A percentile compares a stretch with the other conserved stretches of the same genome.
Conservation (phyloP, 53 echinoderm and acorn worm genomes). For the Echinarachnius parma region DNA sequence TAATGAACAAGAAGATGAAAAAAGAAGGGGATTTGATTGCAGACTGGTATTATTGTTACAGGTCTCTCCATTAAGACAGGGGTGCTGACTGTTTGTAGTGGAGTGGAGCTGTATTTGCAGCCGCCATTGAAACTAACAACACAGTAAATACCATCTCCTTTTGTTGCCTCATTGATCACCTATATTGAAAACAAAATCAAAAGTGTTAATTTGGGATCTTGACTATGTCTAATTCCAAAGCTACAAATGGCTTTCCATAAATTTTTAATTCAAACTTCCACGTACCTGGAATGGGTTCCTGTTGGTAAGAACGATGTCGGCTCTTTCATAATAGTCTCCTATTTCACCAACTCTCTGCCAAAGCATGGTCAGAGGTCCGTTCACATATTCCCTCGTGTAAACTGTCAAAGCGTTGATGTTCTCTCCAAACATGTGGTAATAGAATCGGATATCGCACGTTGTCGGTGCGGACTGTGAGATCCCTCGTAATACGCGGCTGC, state of each 20-base stretch:
- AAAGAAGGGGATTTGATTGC: no score
- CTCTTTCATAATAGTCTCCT: slow-evolving; percentile 62
- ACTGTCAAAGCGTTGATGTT: slow-evolving; percentile 73
- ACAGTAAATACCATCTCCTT: no score
- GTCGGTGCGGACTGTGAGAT: slow-evolving; percentile 20
- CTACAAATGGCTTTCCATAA: no score
- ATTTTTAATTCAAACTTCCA: neutral
- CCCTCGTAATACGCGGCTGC: slow-evolving; percentile 45
- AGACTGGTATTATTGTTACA: no score
- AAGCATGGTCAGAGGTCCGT: slow-evolving; percentile 56
- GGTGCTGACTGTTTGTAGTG: slow-evolving; percentile 55
- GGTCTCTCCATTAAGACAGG: no score
- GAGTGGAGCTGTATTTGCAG: slow-evolving; percentile 39
- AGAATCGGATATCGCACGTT: slow-evolving; percentile 70
- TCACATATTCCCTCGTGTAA: slow-evolving; percentile 71
- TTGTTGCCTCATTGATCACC: no score
- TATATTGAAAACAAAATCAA: no score
- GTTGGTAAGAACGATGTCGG: slow-evolving; percentile 49
- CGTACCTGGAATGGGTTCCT: slow-evolving; percentile 73
- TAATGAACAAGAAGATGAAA: no score
- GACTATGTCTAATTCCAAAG: no score
- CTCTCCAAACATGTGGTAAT: slow-evolving; percentile 87
- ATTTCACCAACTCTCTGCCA: slow-evolving; percentile 48
- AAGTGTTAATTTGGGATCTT: no score
- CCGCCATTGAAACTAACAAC: no score